Conservation (phyloP, 2,797 vertebrate genomes). For the Muscicapa striata region DNA sequence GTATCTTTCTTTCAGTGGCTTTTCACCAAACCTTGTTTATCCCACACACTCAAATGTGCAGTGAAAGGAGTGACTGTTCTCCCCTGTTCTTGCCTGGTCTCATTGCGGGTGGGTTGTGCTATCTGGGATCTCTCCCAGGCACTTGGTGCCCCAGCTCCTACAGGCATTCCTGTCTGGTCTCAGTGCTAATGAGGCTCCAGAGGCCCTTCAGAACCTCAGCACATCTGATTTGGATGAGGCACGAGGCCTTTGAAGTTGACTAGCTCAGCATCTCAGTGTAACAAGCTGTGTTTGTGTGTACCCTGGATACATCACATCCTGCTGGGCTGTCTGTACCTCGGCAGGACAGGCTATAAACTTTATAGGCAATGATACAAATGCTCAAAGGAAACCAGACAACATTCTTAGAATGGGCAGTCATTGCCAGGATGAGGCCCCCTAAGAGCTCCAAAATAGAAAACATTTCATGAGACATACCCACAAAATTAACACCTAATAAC, state of each 20-base stretch:
- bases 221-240: not conserved
- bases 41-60: not conserved
- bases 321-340: not conserved
- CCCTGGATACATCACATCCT: not conserved
- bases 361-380: not conserved
- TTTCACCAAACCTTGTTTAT: not conserved
- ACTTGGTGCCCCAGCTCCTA: not conserved
- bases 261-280: not conserved
- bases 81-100: not conserved
- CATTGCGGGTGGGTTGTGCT: not conserved
- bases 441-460: not conserved
- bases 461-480: not conserved
- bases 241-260: not conserved
- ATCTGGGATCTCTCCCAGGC: not conserved
- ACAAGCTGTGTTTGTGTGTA: not conserved
- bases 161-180: not conserved
- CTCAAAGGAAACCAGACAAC: not conserved
- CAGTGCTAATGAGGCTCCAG: not conserved
- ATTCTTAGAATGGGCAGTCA: not conserved
- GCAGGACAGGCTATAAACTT: not conserved
- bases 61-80: slow-evolving; percentile 36
- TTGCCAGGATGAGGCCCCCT: not conserved
- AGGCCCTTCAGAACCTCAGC: not conserved
- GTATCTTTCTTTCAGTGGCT: not conserved
- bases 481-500: not conserved